Conservation (phyloP, 2,888 invertebrate genomes). For the Synanthedon tipuliformis region DNA sequence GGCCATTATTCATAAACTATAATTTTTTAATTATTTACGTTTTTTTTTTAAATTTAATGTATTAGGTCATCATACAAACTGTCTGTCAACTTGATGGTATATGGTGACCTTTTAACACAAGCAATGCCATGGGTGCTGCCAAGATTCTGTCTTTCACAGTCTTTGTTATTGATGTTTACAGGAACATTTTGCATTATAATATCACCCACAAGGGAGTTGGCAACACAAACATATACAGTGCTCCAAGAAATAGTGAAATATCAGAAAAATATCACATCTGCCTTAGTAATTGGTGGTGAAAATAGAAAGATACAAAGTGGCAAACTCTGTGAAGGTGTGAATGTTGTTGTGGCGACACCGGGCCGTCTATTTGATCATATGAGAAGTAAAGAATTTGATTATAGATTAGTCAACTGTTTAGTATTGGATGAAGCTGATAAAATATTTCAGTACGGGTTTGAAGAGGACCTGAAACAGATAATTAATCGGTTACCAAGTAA, state of each 20-base stretch:
- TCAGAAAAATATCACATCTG: slow-evolving; percentile 84
- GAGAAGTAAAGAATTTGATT: slow-evolving; percentile 90
- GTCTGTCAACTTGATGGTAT: too few species aligned
- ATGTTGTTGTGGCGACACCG: slow-evolving; percentile 94
- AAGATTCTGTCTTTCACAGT: too few species aligned
- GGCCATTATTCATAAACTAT: too few species aligned
- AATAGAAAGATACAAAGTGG: slow-evolving; percentile 87
- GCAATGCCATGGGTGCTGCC: too few species aligned
- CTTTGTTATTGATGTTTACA: slow-evolving; percentile 18
- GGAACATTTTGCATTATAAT: slow-evolving; percentile 91
- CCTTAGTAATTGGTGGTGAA: slow-evolving; percentile 94
- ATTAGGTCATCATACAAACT: too few species aligned
- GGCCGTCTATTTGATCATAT: slow-evolving; percentile 95
- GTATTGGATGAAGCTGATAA: slow-evolving; percentile 97
- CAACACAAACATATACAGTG: slow-evolving; percentile 95
- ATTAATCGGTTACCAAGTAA: slow-evolving; percentile 90
- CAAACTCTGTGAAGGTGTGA: slow-evolving; percentile 84
- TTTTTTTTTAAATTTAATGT: too few species aligned
- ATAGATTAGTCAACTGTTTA: slow-evolving; percentile 88
- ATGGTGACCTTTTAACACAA: too few species aligned
- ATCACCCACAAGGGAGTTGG: slow-evolving; percentile 94
- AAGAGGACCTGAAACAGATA: slow-evolving; percentile 95
- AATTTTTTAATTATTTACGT: too few species aligned
- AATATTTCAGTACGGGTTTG: slow-evolving; percentile 96
- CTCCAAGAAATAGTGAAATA: slow-evolving; percentile 85